Evolutionary conservation across 2,113 vertebrate species (phyloP), one percentile per base, ranked within the genome.

Genomic region (Gymnarchus niloticus): DNA sequence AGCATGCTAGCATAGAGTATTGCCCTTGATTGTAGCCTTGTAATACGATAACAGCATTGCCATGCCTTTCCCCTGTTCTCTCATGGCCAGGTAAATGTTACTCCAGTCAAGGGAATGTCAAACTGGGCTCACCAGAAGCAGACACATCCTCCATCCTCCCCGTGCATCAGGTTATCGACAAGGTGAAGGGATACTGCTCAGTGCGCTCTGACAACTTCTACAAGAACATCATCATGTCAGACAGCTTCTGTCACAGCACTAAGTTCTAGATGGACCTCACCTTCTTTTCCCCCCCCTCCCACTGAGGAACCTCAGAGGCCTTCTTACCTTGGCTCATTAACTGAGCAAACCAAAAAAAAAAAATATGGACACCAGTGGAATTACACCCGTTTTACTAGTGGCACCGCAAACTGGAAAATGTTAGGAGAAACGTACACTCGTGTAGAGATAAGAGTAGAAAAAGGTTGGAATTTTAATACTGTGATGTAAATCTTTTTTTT

Each of bases 211-310:
- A 99, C 91, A 98, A 96, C 92, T 98, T 99, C 94, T 99, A 98
- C 94, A 98, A 98, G 94, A 99, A 97, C 89, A 97, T 98, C 89
- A 97, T 99, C 88, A 93, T 97, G 94, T 97, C 97, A 0, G 97
- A 99, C 84, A 94, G 96, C 61, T 97, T 97, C 88, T 95, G 94
- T 90, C 93, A 96, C 91, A 98, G 96, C 93, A 99, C 98, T 52
- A 96, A 96, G 90, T 98, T 99, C 92, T 99, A 92, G 92, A 19
- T 2, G 9, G 23, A 9, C 37, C 25, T 49, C n/a, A 7, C 17
- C 80, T 56, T 37, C 14, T 19, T 28, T 14, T 46, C 19, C 33
- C 2, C 14, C n/a, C n/a, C n/a, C n/a, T n/a, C n/a, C n/a, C n/a
- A n/a, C n/a, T n/a, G n/a, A n/a, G n/a, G n/a, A 14, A 65, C 8